Conservation (phyloP, 2,797 vertebrate species). For the Dendrocincla tyrannina region DNA sequence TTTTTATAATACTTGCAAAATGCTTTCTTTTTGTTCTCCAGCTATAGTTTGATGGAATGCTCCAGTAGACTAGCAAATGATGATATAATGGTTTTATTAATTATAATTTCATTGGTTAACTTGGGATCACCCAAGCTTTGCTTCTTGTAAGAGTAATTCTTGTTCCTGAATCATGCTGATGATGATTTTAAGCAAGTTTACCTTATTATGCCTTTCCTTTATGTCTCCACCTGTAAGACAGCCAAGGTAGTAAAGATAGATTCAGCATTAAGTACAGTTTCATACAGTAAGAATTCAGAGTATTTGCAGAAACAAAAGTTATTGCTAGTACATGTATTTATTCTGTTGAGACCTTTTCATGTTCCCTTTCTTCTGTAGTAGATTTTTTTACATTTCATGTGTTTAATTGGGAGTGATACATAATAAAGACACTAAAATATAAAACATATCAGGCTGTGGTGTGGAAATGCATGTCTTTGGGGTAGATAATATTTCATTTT, state of each 20-base stretch:
- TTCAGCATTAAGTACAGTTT: neutral
- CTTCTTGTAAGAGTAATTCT: neutral
- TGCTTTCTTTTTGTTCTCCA: neutral
- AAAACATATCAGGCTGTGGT: neutral
- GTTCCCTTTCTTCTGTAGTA: neutral
- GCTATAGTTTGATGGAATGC: neutral
- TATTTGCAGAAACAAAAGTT: conserved; percentile 24
- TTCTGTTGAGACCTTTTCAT: neutral
- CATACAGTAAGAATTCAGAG: conserved; percentile 3
- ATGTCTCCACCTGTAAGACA: neutral
- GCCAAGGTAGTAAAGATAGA: neutral
- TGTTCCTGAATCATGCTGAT: neutral
- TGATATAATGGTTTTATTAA: neutral
- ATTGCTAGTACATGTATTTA: neutral
- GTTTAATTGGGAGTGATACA: neutral
- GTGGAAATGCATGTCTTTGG: conserved; percentile 5
- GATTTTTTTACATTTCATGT: neutral
- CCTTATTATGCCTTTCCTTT: neutral
- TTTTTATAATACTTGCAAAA: neutral
- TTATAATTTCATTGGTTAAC: neutral
- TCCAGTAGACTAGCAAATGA: neutral
- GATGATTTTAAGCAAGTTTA: neutral
- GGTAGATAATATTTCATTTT: conserved; percentile 55
- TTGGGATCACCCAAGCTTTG: neutral
- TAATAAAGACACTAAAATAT: neutral